Percentiles rank a stretch among this genome's conserved stretches.
Conservation (phyloP, 2,113 vertebrate genomes). For the Halcyon senegalensis region DNA sequence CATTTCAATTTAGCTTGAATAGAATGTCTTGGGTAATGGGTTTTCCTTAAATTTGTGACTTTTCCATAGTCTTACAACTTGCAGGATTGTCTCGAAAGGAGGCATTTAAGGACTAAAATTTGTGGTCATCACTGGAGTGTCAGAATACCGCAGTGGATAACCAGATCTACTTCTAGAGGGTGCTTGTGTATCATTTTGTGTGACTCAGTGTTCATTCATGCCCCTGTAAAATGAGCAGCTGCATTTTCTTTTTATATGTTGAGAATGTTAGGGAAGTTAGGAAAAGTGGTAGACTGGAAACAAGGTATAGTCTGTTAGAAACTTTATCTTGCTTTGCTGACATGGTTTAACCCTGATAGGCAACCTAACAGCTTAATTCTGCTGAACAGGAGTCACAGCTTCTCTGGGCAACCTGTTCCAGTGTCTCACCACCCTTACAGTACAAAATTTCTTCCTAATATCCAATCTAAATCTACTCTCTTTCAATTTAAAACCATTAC, state of each 20-base stretch:
- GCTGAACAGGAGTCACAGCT: not conserved
- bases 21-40: not conserved
- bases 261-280: not conserved
- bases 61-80: not conserved
- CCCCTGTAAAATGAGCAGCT: not conserved
- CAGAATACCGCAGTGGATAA: not conserved
- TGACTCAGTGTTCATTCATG: not conserved
- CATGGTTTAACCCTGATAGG: rapidly evolving
- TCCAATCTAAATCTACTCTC: not conserved
- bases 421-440: not conserved
- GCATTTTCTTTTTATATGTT: not conserved
- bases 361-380: not conserved
- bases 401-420: too few species aligned
- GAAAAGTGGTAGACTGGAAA: not conserved
- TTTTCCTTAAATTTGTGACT: not conserved
- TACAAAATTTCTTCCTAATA: not conserved
- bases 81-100: not conserved
- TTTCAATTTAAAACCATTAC: not conserved
- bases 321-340: not conserved
- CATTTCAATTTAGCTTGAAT: not conserved
- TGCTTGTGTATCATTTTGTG: not conserved
- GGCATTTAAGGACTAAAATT: not conserved
- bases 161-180: not conserved
- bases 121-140: not conserved
- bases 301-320: not conserved